These are phyloP conservation scores for Chaetodon trifascialis DNA, from an alignment of 2,113 vertebrate species.

Conservation along the genomic window DNA sequence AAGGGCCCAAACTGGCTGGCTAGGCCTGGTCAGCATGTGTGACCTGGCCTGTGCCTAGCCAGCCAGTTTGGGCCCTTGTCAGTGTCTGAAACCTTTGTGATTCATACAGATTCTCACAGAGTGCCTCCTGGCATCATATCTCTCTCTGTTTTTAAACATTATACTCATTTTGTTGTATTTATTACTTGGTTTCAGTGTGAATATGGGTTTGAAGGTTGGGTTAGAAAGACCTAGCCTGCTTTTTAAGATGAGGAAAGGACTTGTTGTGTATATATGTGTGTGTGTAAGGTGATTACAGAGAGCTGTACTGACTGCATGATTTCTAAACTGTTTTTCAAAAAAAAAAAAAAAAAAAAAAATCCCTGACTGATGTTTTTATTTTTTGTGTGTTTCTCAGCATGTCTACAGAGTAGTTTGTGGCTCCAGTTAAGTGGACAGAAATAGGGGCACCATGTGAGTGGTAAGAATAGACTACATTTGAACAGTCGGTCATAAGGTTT, in stretches of 20 bases:
- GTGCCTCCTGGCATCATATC: constrained; percentile 72
- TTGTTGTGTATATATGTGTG: constrained; percentile 53
- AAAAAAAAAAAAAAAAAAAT: constrained; percentile 56
- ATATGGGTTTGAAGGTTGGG: constrained; percentile 69
- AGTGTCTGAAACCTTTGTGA: constrained; percentile 29
- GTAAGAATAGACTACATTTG: constrained; percentile 57
- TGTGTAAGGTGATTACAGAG: constrained; percentile 59
- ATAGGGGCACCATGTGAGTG: constrained; percentile 64
- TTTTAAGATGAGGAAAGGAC: constrained; percentile 36
- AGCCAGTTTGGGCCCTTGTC: background rate
- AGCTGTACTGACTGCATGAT: constrained; percentile 79
- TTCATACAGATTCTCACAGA: constrained; percentile 26
- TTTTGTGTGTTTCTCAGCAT: constrained; percentile 31
- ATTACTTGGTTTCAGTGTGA: constrained; percentile 81
- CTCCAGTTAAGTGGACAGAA: constrained; percentile 17
- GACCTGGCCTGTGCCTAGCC: too few species aligned
- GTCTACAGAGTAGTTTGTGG: background rate
- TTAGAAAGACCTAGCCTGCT: constrained; percentile 47
- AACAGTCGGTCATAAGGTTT: background rate
- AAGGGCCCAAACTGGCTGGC: constrained; percentile 61
- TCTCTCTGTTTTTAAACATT: constrained; percentile 69
- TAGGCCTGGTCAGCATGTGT: too few species aligned
- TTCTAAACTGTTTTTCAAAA: constrained; percentile 84
- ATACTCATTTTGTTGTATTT: constrained; percentile 78
- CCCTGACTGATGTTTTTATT: background rate